Base-by-base conservation (phyloP, 2,888 invertebrate genomes). In the Orthonevra nobilis region DNA sequence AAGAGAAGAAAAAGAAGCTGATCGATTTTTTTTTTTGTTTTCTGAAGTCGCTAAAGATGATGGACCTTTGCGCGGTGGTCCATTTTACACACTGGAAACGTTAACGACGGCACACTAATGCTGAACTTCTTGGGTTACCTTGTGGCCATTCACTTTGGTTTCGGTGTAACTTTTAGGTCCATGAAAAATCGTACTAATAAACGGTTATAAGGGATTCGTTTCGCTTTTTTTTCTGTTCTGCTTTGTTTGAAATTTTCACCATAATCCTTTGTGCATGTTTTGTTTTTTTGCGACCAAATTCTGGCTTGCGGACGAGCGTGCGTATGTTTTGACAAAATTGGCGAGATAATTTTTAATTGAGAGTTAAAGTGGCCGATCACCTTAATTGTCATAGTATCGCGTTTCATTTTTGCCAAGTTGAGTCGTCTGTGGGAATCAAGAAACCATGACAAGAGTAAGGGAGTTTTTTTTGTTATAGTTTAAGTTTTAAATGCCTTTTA, bases 311-410 rank as follows among this genome's bases (percentile, higher is more conserved):
- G 17, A 46, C 19, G 32, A 1, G 17, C 36, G 50, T 58, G 58
- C 58, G 44, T 70, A 63, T 56, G 38, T 52, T 38, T 14, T 69
- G 69, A 50, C 56, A 44, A 63, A 56, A 50, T 38, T 75, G 56
- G 75, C 75, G 64, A 72, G 58, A 77, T 77, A 58, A 77, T 75
- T 70, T 77, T 72, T 72, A 72, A 77, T 77, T 77, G 64, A 64
- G 77, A 72, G 64, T 77, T 72, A 44, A 70, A 70, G 63, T 64
- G 58, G 70, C 64, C 63, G 63, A 64, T 77, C 70, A 77, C 63
- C 63, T 50, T 77, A 77, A 77, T 77, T 77, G 63, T 30, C 40
- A 14, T 61, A 32, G 69, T 77, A 15, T 77, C 77, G 44, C 19
- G 36, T 77, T 77, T 26, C 77, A 50, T 9, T 30, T 28, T 30